These are phyloP conservation scores for Dryoscopus gambensis DNA, from an alignment of 2,113 vertebrate genomes.

Conservation along the genomic window DNA sequence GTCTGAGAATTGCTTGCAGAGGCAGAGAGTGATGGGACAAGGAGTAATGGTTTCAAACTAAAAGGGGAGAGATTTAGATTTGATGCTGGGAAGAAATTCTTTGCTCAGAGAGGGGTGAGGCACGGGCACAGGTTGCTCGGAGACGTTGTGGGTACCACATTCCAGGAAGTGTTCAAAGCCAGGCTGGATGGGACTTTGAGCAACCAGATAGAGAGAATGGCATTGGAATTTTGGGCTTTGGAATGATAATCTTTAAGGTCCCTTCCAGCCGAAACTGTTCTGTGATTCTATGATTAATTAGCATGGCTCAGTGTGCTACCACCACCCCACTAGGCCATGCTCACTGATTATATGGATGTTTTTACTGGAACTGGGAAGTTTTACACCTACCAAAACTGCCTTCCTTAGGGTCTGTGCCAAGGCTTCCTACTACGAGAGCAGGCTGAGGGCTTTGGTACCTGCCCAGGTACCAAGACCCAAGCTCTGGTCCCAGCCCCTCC, in stretches of 20 bases:
- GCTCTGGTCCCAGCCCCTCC: neutral
- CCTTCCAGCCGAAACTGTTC: neutral
- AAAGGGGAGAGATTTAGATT: neutral
- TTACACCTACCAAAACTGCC: neutral
- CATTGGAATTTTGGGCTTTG: neutral
- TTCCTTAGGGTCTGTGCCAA: neutral
- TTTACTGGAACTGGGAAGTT: neutral
- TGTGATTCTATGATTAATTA: neutral
- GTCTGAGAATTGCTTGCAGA: neutral
- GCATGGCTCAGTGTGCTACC: fast-evolving
- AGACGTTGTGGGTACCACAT: neutral
- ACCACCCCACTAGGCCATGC: neutral
- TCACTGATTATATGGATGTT: neutral
- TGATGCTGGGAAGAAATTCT: neutral
- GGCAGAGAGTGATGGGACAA: neutral
- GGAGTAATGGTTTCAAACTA: fast-evolving
- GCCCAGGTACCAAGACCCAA: neutral
- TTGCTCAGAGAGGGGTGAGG: neutral
- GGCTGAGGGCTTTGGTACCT: neutral
- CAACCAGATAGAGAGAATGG: neutral
- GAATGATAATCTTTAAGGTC: neutral
- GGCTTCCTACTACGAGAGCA: neutral
- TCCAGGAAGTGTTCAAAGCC: neutral
- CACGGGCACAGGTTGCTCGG: neutral
- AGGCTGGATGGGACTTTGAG: neutral